A percentile compares a stretch with the other conserved stretches of the same genome.
Evolutionary conservation across 2,797 vertebrate species (phyloP).

Genomic region (Schizopygopsis malacanthus): DNA sequence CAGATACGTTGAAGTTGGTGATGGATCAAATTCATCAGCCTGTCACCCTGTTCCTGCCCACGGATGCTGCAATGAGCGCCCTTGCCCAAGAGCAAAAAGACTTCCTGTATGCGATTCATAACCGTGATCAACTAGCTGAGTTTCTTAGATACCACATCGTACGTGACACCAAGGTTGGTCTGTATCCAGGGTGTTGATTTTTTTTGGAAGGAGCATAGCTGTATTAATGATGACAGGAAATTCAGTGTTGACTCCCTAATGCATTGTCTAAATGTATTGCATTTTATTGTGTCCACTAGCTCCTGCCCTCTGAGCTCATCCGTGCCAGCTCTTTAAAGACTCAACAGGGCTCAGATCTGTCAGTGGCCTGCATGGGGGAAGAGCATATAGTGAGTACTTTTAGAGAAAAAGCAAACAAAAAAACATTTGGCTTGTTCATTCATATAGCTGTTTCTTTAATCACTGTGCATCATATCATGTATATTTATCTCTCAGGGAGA

Average conservation of each 20-base stretch:
- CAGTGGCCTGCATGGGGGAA: constrained; percentile 79
- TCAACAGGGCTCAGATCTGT: constrained; percentile 87
- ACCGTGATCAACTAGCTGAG: constrained; percentile 81
- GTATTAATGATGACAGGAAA: not conserved
- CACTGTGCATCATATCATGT: not conserved
- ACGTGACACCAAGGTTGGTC: constrained; percentile 76
- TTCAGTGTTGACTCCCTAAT: not conserved
- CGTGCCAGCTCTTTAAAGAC: constrained; percentile 77
- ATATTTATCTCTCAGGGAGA: constrained; percentile 77
- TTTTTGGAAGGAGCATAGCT: not conserved
- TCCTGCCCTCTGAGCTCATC: constrained; percentile 77
- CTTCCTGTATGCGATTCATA: constrained; percentile 84
- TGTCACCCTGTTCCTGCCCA: constrained; percentile 88
- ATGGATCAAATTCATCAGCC: constrained; percentile 80
- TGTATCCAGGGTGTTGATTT: not conserved
- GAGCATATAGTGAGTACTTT: constrained; percentile 76
- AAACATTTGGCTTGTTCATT: not conserved
- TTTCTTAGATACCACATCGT: constrained; percentile 92
- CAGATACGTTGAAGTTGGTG: constrained; percentile 79
- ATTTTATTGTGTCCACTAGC: constrained; percentile 66
- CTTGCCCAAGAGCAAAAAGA: constrained; percentile 84
- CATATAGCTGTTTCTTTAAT: not conserved
- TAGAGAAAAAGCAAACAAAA: not conserved
- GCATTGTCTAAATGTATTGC: not conserved
- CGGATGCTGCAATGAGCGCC: constrained; percentile 80